Evolutionary conservation across 2,113 vertebrate genomes (phyloP).

Genomic region (Dendropsophus ebraccatus): DNA sequence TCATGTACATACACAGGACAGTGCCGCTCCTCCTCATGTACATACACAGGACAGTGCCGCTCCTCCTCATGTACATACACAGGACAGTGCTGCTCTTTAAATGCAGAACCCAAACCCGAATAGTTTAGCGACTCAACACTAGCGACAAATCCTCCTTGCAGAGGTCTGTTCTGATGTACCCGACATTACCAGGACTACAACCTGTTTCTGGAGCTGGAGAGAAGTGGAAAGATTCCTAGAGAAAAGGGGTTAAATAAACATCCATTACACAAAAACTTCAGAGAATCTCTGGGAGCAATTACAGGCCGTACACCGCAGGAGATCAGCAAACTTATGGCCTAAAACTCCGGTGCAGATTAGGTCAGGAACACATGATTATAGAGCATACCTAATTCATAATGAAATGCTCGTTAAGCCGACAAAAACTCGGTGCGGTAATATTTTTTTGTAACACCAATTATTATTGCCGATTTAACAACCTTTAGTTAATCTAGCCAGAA

Average conservation of each 20-base stretch:
- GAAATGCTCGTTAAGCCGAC: constrained; percentile 50
- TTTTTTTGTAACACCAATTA: constrained; percentile 49
- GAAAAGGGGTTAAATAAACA: constrained; percentile 40
- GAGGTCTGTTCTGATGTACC: neutral
- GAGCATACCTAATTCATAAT: constrained; percentile 41
- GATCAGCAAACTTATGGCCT: constrained; percentile 18
- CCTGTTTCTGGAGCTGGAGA: neutral
- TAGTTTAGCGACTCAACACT: no score
- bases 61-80: no score
- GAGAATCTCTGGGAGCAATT: constrained; percentile 6
- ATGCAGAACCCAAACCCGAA: no score
- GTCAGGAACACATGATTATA: constrained; percentile 40
- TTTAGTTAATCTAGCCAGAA: constrained; percentile 42
- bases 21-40: no score
- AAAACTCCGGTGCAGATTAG: constrained; percentile 43
- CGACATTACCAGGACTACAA: neutral
- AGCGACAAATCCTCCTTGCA: no score
- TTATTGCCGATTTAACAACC: constrained; percentile 48
- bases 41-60: no score
- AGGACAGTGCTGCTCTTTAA: no score
- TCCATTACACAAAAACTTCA: constrained; percentile 14
- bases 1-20: no score
- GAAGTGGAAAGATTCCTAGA: neutral
- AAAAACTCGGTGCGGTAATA: constrained; percentile 43
- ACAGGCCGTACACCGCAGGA: constrained; percentile 6